Conservation (phyloP, 1,140 invertebrate species). For the Pseudomyrmex gracilis region DNA sequence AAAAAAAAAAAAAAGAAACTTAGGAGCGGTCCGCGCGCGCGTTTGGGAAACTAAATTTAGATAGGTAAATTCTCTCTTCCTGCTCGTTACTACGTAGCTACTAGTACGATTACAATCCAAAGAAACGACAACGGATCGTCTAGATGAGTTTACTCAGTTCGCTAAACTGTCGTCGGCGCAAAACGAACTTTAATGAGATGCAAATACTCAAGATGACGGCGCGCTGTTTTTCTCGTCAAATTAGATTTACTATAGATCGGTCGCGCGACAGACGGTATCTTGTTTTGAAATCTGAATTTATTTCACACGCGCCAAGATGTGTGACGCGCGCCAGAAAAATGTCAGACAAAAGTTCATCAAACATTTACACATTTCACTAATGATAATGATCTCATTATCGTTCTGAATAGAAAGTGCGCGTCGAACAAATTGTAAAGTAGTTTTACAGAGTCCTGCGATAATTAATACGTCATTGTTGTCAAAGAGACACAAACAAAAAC, state of each 20-base stretch:
- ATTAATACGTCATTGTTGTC: too few relatives aligned
- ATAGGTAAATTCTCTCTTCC: neutral
- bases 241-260: neutral
- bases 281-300: slow-evolving; percentile 9
- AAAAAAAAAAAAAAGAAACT: slow-evolving; percentile 22
- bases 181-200: slow-evolving; percentile 21
- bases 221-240: slow-evolving; percentile 1
- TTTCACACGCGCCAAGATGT: neutral
- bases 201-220: neutral
- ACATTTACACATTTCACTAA: neutral
- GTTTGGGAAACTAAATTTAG: slow-evolving; percentile 25
- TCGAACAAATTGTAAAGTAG: too few relatives aligned
- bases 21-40: neutral
- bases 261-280: neutral
- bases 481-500: too few relatives aligned
- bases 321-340: neutral
- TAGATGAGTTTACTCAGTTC: slow-evolving; percentile 7
- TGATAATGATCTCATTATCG: neutral
- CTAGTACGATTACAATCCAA: neutral
- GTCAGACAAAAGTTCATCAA: slow-evolving; percentile 6
- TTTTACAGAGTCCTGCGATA: too few relatives aligned
- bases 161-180: neutral
- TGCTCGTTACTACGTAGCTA: neutral
- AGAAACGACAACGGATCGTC: neutral
- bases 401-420: too few relatives aligned